Percentiles rank a stretch among this genome's conserved stretches.
phyloP scores from a whole-genome alignment of 2,888 invertebrate genomes.

The Diarsia rubi region DNA sequence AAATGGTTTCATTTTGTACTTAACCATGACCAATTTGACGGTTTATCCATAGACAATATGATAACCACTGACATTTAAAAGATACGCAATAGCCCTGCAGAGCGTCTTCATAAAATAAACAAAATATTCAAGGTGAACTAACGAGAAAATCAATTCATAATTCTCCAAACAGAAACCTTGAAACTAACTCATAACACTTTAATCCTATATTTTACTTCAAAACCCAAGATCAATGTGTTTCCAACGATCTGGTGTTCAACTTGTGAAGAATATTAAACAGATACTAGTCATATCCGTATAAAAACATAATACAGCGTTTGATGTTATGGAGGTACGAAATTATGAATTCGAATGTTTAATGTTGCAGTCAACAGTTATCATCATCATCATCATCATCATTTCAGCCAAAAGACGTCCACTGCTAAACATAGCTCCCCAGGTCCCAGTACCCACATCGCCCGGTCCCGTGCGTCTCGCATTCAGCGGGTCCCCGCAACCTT shows the following conservation, averaged over 20 bases:
- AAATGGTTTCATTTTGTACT: no score
- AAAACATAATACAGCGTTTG: conserved; percentile 20
- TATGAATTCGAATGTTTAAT: not conserved
- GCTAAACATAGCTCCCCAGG: no score
- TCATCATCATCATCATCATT: no score
- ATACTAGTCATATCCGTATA: not conserved
- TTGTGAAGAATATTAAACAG: conserved; percentile 51
- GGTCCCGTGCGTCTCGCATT: no score
- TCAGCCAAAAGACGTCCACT: no score
- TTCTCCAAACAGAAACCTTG: conserved; percentile 30
- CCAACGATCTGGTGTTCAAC: conserved; percentile 9
- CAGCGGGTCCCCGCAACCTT: no score
- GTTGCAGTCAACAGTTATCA: no score
- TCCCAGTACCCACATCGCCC: no score
- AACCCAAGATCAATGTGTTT: conserved; percentile 33
- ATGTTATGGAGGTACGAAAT: conserved; percentile 8
- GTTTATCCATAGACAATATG: no score
- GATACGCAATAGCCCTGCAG: no score
- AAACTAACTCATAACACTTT: conserved; percentile 28
- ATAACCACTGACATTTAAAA: no score
- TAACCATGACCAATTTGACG: no score
- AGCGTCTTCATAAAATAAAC: not conserved
- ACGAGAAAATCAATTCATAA: conserved; percentile 13
- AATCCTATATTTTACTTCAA: conserved; percentile 7
- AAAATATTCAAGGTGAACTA: not conserved